phyloP scores from a whole-genome alignment of 2,888 invertebrate species.

The Hylaea fasciaria region DNA sequence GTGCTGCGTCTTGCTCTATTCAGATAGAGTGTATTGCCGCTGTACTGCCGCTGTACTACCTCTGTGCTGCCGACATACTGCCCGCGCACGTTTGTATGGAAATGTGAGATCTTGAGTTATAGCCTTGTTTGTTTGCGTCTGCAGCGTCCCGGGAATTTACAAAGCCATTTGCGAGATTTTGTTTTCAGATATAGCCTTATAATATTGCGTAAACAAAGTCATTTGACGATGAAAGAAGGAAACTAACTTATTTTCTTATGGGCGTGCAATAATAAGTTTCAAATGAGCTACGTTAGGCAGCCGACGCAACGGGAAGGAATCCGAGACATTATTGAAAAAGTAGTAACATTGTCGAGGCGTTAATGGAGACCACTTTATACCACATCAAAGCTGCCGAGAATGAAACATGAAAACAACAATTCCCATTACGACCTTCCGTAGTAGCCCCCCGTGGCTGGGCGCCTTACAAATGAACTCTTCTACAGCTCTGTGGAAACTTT shows the following conservation, averaged over 20 bases:
- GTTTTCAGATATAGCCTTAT: conserved; percentile 9
- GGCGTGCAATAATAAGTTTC: no score
- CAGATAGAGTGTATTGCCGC: no score
- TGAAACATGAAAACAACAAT: conserved; percentile 11
- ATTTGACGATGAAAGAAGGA: background rate
- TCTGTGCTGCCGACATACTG: no score
- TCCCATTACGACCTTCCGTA: conserved; percentile 6
- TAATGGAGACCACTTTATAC: no score
- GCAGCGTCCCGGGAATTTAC: conserved; percentile 3
- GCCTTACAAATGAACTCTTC: conserved; percentile 10
- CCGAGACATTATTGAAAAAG: no score
- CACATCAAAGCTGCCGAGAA: conserved; percentile 2
- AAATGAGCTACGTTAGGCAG: no score
- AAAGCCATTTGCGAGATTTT: conserved; percentile 19
- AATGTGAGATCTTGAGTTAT: conserved; percentile 5
- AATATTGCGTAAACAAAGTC: conserved; percentile 22
- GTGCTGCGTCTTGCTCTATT: no score
- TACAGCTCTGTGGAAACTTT: conserved; percentile 9
- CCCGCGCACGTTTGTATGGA: background rate
- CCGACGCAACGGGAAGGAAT: no score
- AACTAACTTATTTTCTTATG: background rate
- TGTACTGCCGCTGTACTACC: no score
- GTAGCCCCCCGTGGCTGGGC: background rate
- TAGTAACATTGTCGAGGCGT: no score
- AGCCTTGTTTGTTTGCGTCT: conserved; percentile 13